A percentile compares a stretch with the other conserved stretches of the same genome.
These are phyloP conservation scores for Chromis chromis DNA, from an alignment of 2,797 vertebrate species.

Conservation along the genomic window DNA sequence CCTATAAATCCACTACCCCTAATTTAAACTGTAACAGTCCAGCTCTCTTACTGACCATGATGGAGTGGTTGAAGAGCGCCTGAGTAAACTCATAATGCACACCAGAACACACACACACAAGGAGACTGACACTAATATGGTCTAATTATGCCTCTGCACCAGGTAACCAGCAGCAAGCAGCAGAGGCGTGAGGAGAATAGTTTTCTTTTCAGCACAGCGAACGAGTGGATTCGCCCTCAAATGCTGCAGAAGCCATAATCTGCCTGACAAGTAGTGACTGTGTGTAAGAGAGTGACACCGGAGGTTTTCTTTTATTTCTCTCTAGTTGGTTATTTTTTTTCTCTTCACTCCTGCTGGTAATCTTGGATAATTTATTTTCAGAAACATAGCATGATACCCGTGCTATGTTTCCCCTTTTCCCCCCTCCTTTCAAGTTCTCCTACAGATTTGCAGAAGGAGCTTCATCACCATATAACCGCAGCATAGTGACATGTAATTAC, in stretches of 20 bases:
- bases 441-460: slow-evolving; percentile 9
- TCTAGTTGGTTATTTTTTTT: not conserved
- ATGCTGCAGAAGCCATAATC: slow-evolving; percentile 29
- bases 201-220: not conserved
- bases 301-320: not conserved
- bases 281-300: slow-evolving; percentile 23
- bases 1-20: slow-evolving; percentile 51
- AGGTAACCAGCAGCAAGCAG: slow-evolving; percentile 63
- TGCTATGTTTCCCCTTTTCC: not conserved
- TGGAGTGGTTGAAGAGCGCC: slow-evolving; percentile 16
- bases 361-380: not conserved
- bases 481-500: slow-evolving; percentile 11
- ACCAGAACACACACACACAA: slow-evolving; percentile 11
- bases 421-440: not conserved
- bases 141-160: slow-evolving; percentile 66
- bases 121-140: slow-evolving; percentile 67
- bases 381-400: not conserved
- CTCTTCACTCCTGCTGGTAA: not conserved
- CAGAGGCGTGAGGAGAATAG: slow-evolving; percentile 62
- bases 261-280: slow-evolving; percentile 27
- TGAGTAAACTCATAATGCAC: slow-evolving; percentile 46
- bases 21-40: slow-evolving; percentile 52
- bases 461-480: not conserved
- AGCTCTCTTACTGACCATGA: slow-evolving; percentile 43
- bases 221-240: slow-evolving; percentile 32